These are phyloP conservation scores for Hippasteria phrygiana DNA, from an alignment of 53 echinoderm and acorn worm genomes.

Conservation along the genomic window DNA sequence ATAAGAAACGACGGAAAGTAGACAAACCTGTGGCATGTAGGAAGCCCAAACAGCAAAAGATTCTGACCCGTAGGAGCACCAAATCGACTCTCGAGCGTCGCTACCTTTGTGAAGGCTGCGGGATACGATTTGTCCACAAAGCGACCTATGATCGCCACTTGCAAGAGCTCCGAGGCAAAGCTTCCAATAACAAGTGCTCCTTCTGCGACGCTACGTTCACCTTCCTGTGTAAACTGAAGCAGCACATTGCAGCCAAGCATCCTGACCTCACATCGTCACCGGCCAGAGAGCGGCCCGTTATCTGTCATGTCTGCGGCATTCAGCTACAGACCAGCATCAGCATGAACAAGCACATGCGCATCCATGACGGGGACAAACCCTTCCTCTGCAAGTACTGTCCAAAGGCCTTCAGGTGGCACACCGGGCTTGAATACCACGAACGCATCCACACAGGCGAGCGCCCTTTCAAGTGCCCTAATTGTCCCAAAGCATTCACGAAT, in stretches of 20 bases:
- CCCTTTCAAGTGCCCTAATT: constrained; percentile 53
- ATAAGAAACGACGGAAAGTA: constrained; percentile 48
- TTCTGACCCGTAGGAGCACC: constrained; percentile 45
- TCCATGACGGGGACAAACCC: constrained; percentile 59
- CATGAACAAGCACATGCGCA: constrained; percentile 64
- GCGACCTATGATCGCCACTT: constrained; percentile 60
- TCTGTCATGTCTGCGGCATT: constrained; percentile 56
- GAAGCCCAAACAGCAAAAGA: constrained; percentile 50
- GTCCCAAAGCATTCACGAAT: constrained; percentile 60
- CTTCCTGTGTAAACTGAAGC: constrained; percentile 52
- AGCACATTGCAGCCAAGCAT: constrained; percentile 58
- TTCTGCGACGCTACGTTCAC: constrained; percentile 21
- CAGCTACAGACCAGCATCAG: constrained; percentile 54
- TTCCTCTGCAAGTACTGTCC: constrained; percentile 57
- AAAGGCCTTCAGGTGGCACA: constrained; percentile 60
- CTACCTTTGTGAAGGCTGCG: constrained; percentile 50
- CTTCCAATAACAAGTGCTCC: constrained; percentile 40
- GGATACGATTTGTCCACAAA: constrained; percentile 54
- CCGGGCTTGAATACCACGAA: constrained; percentile 52
- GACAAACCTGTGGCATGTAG: constrained; percentile 26
- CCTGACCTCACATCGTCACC: constrained; percentile 30
- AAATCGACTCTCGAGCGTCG: constrained; percentile 57
- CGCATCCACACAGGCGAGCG: constrained; percentile 59
- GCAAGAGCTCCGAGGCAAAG: constrained; percentile 50
- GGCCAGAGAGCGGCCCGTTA: constrained; percentile 36